Base-by-base conservation (phyloP, 2,113 vertebrate genomes). In the Protobothrops mucrosquamatus region DNA sequence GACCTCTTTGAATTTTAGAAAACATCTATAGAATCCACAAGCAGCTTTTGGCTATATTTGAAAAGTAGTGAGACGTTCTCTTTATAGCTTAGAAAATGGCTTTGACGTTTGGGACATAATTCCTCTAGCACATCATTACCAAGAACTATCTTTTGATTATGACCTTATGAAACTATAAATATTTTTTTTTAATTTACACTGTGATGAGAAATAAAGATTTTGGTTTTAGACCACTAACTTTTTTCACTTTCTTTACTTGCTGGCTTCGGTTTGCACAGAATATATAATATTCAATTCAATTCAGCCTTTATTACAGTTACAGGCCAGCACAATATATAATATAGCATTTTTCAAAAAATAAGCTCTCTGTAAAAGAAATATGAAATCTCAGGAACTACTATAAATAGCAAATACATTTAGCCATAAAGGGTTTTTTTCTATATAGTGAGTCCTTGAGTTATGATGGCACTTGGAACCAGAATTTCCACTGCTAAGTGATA, bases 81-180 rank as follows among this genome's bases (percentile, higher is more conserved):
- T 98, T 97, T 97, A 95, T 97, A 97, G 96, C 97, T 97, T 96
- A 93, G 96, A 97, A 96, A 96, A 96, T 88, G 95, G 97, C 98
- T 98, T 99, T 99, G 98, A 98, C 98, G 98, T 98, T 95, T 93
- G 95, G 97, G 97, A 97, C 98, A 98, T 97, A 97, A 95, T 96
- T 97, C 95, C 96, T 97, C 97, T 97, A 98, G 97, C 98, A 98
- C 97, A 97, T 97, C 96, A 96, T 98, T 98, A 97, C 97, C 96
- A 97, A 97, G 97, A 97, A 97, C 97, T 97, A 98, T 96, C 97
- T 97, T 97, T 95, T 97, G 97, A 98, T 98, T 98, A 98, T 98
- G 97, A 98, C 97, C 98, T 98, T 97, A 98, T 98, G 97, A 97
- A 98, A 98, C 96, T 95, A 96, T 97, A 98, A 98, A 97, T 97